A percentile compares a stretch with the other conserved stretches of the same genome.
Evolutionary conservation across 2,888 invertebrate genomes (phyloP).

Genomic region (Coleophora deauratella): DNA sequence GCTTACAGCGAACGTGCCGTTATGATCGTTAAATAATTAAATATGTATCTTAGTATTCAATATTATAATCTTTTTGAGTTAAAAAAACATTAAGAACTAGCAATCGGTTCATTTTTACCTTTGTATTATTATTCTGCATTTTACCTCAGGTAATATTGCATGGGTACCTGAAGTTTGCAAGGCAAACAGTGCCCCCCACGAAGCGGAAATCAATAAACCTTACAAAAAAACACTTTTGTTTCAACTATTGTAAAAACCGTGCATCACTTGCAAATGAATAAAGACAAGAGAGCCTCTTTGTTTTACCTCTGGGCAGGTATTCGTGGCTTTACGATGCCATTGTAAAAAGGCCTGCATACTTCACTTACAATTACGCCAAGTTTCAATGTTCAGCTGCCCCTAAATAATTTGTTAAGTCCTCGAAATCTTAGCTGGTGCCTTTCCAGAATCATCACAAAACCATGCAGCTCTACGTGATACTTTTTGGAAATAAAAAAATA

Average conservation of each 20-base stretch:
- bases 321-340: slow-evolving; percentile 26
- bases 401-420: slow-evolving; percentile 35
- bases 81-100: slow-evolving; percentile 30
- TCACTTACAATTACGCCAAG: slow-evolving; percentile 23
- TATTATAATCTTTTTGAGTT: slow-evolving; percentile 5
- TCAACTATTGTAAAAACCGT: slow-evolving; percentile 18
- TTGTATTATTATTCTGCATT: no score
- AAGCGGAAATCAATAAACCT: slow-evolving; percentile 23
- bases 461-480: slow-evolving; percentile 8
- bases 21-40: slow-evolving; percentile 40
- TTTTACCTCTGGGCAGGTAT: slow-evolving; percentile 49
- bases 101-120: slow-evolving; percentile 38
- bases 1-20: slow-evolving; percentile 42
- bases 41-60: slow-evolving; percentile 4
- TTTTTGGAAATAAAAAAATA: slow-evolving; percentile 34
- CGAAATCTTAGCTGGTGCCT: slow-evolving; percentile 33
- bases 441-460: slow-evolving; percentile 22
- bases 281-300: slow-evolving; percentile 40
- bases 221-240: slow-evolving; percentile 17
- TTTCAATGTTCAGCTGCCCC: slow-evolving; percentile 41
- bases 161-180: slow-evolving; percentile 7
- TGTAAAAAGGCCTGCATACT: slow-evolving; percentile 25
- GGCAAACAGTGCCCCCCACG: slow-evolving; percentile 42
- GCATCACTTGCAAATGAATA: slow-evolving; percentile 22
- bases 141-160: neutral